Evolutionary conservation across 2,113 vertebrate species (phyloP), one percentile per base, ranked within the genome.

Genomic region (Ariopsis seemanni): DNA sequence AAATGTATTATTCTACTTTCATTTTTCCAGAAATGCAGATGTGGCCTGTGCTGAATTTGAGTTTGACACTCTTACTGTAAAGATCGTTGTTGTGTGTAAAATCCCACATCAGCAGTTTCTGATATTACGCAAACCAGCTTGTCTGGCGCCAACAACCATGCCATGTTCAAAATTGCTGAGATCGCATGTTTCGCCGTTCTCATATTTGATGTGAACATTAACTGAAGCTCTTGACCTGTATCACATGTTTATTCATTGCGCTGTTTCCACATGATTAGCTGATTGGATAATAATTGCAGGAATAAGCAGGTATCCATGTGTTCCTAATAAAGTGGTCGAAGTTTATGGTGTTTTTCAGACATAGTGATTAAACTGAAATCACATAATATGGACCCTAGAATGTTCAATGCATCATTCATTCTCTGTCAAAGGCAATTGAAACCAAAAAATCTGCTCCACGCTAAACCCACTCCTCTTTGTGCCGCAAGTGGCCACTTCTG

Each of bases 1-100:
- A 34, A 81, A 81, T 42, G 5, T 60, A 60, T 81, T 81, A 81
- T 60, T 81, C 79, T 81, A 17, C 27, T 60, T 81, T 81, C 55
- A 81, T 60, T 81, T 81, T 42, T 60, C 0, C 1, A 81, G 14
- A 81, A 60, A 81, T 81, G 27, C 57, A 60, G 79, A 79, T 79
- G 52, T 18, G 15, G 77, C 52, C 12, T 79, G 52, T 79, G 77
- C 7, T 2, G 15, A 79, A 57, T 79, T 79, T 57, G 11, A 7
- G 12, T 79, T 57, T 79, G 77, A 30, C 52, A 30, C 25, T 5
- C 9, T 7, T 58, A 3, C n/a, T 80, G 15, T 58, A 20, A 2
- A 58, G 27, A 58, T 57, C 20, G 53, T 34, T 30, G 53, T 60
- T 60, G 27, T 60, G 18, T 34, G 27, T 34, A 30, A 15, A 79